phyloP scores from a whole-genome alignment of 2,888 invertebrate genomes.

The Helleia helle region DNA sequence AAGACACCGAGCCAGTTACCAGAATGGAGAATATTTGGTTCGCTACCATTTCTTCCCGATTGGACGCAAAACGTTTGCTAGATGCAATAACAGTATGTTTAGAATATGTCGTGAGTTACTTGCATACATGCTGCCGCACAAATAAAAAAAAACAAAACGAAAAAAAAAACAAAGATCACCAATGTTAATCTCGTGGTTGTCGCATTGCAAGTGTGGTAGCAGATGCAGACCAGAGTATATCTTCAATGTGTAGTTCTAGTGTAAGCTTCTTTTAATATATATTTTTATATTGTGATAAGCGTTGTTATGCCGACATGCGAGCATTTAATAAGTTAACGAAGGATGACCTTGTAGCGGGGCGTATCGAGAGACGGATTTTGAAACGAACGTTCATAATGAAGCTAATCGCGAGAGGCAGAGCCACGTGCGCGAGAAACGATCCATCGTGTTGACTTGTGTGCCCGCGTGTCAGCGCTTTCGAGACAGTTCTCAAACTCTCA shows the following conservation, averaged over 20 bases:
- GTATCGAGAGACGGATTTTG: conserved; percentile 33
- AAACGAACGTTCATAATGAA: neutral
- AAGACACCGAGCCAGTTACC: conserved; percentile 66
- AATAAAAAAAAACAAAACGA: conserved; percentile 47
- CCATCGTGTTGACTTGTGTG: neutral
- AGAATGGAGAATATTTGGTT: conserved; percentile 27
- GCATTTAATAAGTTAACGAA: conserved; percentile 68
- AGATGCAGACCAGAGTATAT: conserved; percentile 65
- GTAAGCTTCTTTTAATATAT: conserved; percentile 70
- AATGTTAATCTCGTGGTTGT: conserved; percentile 37
- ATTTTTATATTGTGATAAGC: conserved; percentile 74
- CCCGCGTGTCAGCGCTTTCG: no score
- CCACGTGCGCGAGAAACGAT: neutral
- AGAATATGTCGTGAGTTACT: conserved; percentile 59
- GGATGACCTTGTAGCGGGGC: conserved; percentile 44
- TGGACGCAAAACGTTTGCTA: conserved; percentile 34
- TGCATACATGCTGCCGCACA: conserved; percentile 69
- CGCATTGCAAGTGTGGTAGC: conserved; percentile 62
- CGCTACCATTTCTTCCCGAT: conserved; percentile 44
- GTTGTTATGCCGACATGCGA: conserved; percentile 69
- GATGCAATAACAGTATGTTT: conserved; percentile 53
- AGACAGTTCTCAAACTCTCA: no score
- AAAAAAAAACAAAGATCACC: conserved; percentile 42
- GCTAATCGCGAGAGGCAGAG: neutral
- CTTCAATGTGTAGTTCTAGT: conserved; percentile 67